Conservation (phyloP, 2,797 vertebrate genomes). For the Etheostoma perlongum region DNA sequence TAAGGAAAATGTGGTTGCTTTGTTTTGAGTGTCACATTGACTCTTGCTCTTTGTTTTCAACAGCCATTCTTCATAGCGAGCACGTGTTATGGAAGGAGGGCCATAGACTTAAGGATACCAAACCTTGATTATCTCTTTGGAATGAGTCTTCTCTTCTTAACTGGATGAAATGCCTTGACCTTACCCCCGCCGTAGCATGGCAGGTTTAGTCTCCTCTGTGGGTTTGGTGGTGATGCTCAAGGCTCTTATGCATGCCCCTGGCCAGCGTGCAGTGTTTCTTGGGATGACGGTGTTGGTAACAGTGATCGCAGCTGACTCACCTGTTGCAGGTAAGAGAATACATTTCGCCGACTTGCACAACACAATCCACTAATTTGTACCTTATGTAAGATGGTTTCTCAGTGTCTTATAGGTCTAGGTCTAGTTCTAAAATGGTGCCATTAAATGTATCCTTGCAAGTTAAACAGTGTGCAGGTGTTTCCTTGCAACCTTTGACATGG, state of each 20-base stretch:
- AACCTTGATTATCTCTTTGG: conserved; percentile 4
- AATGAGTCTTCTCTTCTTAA: conserved; percentile 46
- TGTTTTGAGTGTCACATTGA: conserved; percentile 20
- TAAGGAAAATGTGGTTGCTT: background rate
- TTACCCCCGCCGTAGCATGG: conserved; percentile 70
- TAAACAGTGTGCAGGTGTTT: no score
- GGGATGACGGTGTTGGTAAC: conserved; percentile 75
- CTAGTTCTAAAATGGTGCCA: no score
- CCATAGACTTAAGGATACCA: conserved; percentile 37
- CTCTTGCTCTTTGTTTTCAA: conserved; percentile 47
- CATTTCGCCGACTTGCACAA: conserved; percentile 44
- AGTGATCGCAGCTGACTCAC: conserved; percentile 75
- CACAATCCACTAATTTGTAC: conserved; percentile 39
- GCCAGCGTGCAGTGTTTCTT: conserved; percentile 67
- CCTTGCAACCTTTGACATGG: no score
- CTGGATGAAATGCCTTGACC: conserved; percentile 82
- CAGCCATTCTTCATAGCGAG: conserved; percentile 34
- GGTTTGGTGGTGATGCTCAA: conserved; percentile 67
- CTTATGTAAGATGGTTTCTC: conserved; percentile 7
- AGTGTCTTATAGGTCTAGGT: no score
- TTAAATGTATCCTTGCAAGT: no score
- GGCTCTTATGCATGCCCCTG: conserved; percentile 46
- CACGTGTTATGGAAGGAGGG: conserved; percentile 46
- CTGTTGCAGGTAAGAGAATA: conserved; percentile 82
- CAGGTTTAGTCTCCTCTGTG: conserved; percentile 72